Evolutionary conservation across 2,888 invertebrate genomes (phyloP), one percentile per base, ranked within the genome.

Genomic region (Nineta flava): DNA sequence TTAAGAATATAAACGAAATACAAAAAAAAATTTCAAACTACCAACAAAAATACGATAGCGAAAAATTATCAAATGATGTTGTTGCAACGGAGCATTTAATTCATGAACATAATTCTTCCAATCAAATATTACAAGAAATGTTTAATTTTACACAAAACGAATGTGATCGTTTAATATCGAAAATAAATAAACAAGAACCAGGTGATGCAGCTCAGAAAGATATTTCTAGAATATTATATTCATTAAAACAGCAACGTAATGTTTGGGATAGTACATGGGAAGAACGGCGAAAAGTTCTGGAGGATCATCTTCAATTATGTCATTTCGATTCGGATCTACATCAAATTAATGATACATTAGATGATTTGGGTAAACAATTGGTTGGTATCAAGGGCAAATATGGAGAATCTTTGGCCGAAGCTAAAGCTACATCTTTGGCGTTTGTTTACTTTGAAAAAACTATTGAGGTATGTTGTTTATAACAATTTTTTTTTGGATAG

Each of bases 371-470:
- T 55, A 66, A 70, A 47, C 82, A 84, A 60, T 65, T 84, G 57
- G 65, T 70, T 53, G 74, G 74, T 51, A 72, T 80, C 55, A 74
- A 76, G 58, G 79, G 77, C 50, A 79, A 81, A 65, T 82, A 76
- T 64, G 82, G 83, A 31, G 84, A 84, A 60, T 83, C 83, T 55
- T 67, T 83, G 55, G 72, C 76, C 7, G 76, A 80, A 35, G 83
- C 83, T 7, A 78, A 77, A 62, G 75, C 81, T 48, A 80, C 81
- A 43, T 79, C 82, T 6, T 67, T 76, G 55, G 79, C 83, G 32
- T 87, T 86, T 62, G 73, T 74, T 53, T 79, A 82, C 59, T 85
- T 87, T 63, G 84, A 87, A 67, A 79, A 79, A 64, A 84, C 83
- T 48, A 77, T 87, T 55, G 75, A 81, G 72, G 85, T 87, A 67